These are phyloP conservation scores for Pristis pectinata DNA, from an alignment of 2,797 vertebrate species.

Conservation along the genomic window DNA sequence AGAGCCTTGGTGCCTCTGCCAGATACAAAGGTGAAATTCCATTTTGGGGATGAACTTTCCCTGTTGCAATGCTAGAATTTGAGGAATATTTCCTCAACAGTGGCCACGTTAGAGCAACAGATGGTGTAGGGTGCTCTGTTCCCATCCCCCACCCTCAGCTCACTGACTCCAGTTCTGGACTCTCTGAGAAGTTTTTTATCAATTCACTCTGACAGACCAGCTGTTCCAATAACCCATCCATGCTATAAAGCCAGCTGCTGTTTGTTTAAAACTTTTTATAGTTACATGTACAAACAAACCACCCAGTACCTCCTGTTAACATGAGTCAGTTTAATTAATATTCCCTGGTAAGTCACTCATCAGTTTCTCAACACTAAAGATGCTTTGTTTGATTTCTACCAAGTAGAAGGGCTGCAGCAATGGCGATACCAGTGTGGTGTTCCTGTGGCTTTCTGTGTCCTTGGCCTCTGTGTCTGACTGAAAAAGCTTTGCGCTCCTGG, in stretches of 20 bases:
- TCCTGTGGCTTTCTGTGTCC: too few species aligned
- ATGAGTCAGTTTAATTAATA: background rate
- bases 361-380: background rate
- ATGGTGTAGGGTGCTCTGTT: background rate
- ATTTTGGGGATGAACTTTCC: background rate
- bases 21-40: too few species aligned
- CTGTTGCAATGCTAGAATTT: too few species aligned
- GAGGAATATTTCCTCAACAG: background rate
- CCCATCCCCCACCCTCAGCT: background rate
- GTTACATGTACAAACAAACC: background rate
- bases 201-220: constrained; percentile 5
- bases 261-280: constrained; percentile 35
- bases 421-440: too few species aligned
- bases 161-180: background rate
- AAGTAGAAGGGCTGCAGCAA: background rate
- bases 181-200: constrained; percentile 24
- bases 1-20: background rate
- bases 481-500: background rate
- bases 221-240: background rate
- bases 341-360: background rate
- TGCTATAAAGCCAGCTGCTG: constrained; percentile 23
- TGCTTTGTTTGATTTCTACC: background rate
- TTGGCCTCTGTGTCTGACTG: background rate
- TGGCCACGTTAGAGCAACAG: background rate
- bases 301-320: constrained; percentile 10